Base-by-base conservation (phyloP, 1,140 invertebrate species). In the Drosophila quadrilineata region DNA sequence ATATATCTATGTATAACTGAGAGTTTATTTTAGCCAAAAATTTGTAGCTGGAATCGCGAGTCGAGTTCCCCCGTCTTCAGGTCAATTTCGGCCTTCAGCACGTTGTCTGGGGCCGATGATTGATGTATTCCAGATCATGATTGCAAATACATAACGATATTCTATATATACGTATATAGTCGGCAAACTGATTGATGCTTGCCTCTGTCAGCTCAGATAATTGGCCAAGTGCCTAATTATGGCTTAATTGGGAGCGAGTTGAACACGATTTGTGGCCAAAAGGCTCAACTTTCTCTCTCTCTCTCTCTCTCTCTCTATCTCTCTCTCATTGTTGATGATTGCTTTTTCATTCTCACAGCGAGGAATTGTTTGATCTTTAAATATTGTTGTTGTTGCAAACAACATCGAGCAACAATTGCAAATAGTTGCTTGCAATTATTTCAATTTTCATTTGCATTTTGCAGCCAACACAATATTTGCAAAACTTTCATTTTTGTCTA, bases 371-470 rank as follows among this genome's bases (percentile, higher is more conserved):
- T 38, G 22, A 29, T 24, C 12, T 24, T 54, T 31, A 26, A 40
- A 5, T 28, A 6, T 3, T 21, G n/a, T 8, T 21, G 14, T 43
- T 28, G 35, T 6, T 8, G 16, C 21, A 17, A 60, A 66, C n/a
- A n/a, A n/a, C n/a, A n/a, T n/a, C n/a, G n/a, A n/a, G n/a, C n/a
- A n/a, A 60, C 58, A 67, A 50, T 53, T 12, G 49, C 49, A 62
- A 71, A 71, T 54, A 67, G 56, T 67, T 68, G 14, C 31, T 26
- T 49, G 50, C 59, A 68, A 68, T 50, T 57, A 68, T 68, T 71
- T 68, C 43, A 54, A 71, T 62, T 68, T 71, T 57, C 43, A 67
- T 56, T 67, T 67, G 54, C 58, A 62, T 67, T 67, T 62, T 62
- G n/a, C n/a, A n/a, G n/a, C n/a, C 26, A 31, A 40, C 50, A 48